These are phyloP conservation scores for Tricholaema leucomelas DNA, from an alignment of 2,113 vertebrate species.

Conservation along the genomic window DNA sequence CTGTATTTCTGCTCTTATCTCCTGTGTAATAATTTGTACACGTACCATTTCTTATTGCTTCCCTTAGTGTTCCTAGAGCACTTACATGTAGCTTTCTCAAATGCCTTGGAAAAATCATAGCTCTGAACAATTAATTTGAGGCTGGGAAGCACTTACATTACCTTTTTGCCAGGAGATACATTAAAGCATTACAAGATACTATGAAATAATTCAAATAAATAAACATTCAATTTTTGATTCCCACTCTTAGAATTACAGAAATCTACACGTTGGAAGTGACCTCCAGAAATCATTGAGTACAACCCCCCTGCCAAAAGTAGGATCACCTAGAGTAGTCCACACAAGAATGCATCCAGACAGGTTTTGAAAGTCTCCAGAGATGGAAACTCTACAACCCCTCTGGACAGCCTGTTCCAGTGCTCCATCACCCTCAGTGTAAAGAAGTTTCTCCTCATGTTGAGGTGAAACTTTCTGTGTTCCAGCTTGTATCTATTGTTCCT, in stretches of 20 bases:
- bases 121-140: not conserved
- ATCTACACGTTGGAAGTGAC: too few species aligned
- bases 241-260: not conserved
- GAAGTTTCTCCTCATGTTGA: too few species aligned
- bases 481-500: too few species aligned
- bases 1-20: not conserved
- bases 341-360: too few species aligned
- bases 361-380: too few species aligned
- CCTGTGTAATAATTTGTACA: not conserved
- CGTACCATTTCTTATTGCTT: not conserved
- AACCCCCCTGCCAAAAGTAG: too few species aligned
- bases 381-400: too few species aligned
- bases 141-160: not conserved
- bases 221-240: not conserved
- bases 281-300: too few species aligned
- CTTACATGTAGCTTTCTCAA: not conserved
- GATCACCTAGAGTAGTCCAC: too few species aligned
- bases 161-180: not conserved
- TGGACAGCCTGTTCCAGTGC: too few species aligned
- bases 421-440: too few species aligned
- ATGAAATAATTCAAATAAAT: not conserved
- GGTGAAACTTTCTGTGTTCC: too few species aligned
- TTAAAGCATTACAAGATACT: not conserved
- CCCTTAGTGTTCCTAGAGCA: not conserved
- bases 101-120: not conserved